Base-by-base conservation (phyloP, 2,113 vertebrate genomes). In the Rana temporaria region DNA sequence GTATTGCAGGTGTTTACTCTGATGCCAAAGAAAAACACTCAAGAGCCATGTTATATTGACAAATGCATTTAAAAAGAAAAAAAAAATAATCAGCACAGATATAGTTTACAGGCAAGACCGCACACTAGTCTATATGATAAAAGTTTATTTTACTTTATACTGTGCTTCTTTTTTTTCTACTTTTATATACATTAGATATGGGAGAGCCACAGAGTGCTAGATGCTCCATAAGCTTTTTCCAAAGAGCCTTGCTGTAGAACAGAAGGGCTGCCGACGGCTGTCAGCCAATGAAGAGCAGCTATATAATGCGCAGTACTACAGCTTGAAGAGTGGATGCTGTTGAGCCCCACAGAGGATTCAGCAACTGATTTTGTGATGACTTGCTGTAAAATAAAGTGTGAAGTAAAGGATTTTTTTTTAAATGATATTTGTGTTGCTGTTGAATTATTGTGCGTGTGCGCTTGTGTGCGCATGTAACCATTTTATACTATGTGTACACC, bases 1-100 rank as follows among this genome's bases (percentile, higher is more conserved):
- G 24, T 80, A 80, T 71, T 60, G 64, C 64, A 79, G 78, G 53
- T 57, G 60, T 53, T 77, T 65, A 42, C 66, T 69, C 64, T 30
- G 57, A 63, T 48, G 55, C 66, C 55, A 80, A 57, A 67, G 62
- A 64, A 62, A 63, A 19, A 67, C 38, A 30, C 16, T 19, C n/a
- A 38, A 38, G 38, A 42, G 32, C 17, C 52, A 70, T 30, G 12
- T 30, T 73, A 70, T 70, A 80, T 18, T 30, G 66, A 62, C 16
- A 38, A 69, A 48, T n/a, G 20, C 67, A 70, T 71, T 30, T 30
- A 30, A 30, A 60, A 26, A 26, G 66, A 66, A 63, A 73, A 19
- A 26, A 19, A 78, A 66, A 63, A 57, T 26, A 26, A 22, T 55
- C 55, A 38, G 56, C 55, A 75, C 56, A 42, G 59, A 32, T 62